Evolutionary conservation across 2,888 invertebrate genomes (phyloP).

Genomic region (Silvanus unidentatus): DNA sequence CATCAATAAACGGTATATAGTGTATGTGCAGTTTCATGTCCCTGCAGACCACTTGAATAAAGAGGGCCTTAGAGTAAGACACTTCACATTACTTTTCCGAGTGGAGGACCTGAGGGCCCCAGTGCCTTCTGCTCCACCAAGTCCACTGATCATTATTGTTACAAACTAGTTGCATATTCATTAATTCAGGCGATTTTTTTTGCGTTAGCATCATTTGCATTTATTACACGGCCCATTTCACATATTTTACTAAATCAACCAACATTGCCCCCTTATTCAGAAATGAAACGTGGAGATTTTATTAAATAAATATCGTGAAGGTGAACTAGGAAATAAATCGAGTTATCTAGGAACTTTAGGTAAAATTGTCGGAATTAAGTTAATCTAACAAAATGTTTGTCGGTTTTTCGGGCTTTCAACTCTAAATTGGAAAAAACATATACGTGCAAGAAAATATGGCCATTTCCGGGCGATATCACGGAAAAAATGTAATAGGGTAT

Average conservation of each 20-base stretch:
- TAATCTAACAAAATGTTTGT: conserved; percentile 23
- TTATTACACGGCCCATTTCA: too few species aligned
- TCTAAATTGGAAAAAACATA: conserved; percentile 23
- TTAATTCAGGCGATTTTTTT: too few species aligned
- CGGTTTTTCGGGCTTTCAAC: conserved; percentile 10
- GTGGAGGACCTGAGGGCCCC: not conserved
- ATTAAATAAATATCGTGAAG: not conserved
- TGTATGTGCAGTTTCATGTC: conserved; percentile 17
- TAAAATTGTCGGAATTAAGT: conserved; percentile 27
- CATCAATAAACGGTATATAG: not conserved
- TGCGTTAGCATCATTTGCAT: too few species aligned
- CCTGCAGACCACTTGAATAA: conserved; percentile 27
- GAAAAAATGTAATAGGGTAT: conserved; percentile 23
- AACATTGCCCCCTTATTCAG: too few species aligned
- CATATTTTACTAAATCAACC: too few species aligned
- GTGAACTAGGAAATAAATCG: not conserved
- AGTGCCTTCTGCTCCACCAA: not conserved
- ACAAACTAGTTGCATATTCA: conserved; percentile 1
- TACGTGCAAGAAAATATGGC: conserved; percentile 28
- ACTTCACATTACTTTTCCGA: conserved; percentile 10
- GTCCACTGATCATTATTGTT: not conserved
- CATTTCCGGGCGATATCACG: conserved; percentile 30
- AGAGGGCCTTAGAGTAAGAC: conserved; percentile 23
- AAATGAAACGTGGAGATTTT: too few species aligned
- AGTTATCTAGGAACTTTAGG: conserved; percentile 14